Conservation (phyloP, 2,888 invertebrate species). For the Himalopsyche tibetana region DNA sequence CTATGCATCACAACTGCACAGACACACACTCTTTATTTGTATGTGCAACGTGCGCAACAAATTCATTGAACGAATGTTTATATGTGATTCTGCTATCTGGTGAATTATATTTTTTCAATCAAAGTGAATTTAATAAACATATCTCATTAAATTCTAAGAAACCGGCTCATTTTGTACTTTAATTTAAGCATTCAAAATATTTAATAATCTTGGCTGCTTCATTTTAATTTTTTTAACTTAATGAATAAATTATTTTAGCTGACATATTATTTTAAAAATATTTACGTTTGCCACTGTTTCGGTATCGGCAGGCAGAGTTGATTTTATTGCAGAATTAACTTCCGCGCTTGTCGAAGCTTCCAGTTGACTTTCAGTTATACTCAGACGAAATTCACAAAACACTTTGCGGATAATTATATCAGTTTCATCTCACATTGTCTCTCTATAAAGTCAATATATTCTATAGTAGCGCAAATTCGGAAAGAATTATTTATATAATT, state of each 20-base stretch:
- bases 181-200: no score
- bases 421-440: not conserved
- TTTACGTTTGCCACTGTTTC: not conserved
- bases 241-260: not conserved
- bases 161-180: no score
- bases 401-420: slow-evolving; percentile 16
- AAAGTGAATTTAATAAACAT: no score
- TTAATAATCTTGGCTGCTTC: no score
- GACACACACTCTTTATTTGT: no score
- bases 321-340: slow-evolving; percentile 30
- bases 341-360: not conserved
- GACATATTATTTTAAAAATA: not conserved
- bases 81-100: not conserved
- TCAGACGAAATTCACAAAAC: not conserved
- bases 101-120: no score
- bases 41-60: no score
- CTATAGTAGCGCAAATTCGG: not conserved
- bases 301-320: not conserved
- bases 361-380: slow-evolving; percentile 25
- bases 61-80: no score
- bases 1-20: no score
- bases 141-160: no score
- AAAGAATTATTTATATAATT: not conserved
- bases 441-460: slow-evolving; percentile 1
- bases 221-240: no score